Conservation (phyloP, 2,113 vertebrate species). For the Clarias batrachus region DNA sequence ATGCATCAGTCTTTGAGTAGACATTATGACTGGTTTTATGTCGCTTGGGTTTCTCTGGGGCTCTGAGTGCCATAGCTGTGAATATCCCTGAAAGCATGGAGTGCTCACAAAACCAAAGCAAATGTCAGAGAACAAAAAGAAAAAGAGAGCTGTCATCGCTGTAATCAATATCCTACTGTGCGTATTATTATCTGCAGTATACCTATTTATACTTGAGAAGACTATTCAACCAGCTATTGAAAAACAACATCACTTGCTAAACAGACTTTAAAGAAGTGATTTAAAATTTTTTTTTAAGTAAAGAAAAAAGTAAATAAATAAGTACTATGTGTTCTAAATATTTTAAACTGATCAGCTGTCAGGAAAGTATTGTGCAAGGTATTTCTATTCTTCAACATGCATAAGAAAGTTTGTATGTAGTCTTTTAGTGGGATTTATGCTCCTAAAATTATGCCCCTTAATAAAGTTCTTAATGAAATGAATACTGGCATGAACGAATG, state of each 20-base stretch:
- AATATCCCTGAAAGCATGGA: conserved; percentile 40
- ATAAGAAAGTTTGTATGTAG: neutral
- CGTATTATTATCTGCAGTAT: neutral
- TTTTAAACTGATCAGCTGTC: neutral
- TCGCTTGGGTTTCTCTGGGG: conserved; percentile 46
- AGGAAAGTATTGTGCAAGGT: neutral
- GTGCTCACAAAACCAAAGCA: conserved; percentile 39
- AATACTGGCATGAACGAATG: neutral
- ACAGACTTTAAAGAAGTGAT: neutral
- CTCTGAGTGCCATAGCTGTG: conserved; percentile 59
- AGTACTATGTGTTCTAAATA: neutral
- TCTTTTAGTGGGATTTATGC: neutral
- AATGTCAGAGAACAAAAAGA: conserved; percentile 24
- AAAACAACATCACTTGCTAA: neutral
- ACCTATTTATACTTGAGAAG: conserved; percentile 5
- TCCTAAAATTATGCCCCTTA: neutral
- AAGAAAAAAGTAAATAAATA: neutral
- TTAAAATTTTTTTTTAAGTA: neutral
- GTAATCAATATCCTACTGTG: neutral
- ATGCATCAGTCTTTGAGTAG: conserved; percentile 32
- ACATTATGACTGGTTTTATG: conserved; percentile 28
- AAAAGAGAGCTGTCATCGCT: neutral
- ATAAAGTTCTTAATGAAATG: neutral
- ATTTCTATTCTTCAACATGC: neutral
- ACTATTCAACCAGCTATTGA: neutral